phyloP scores from a whole-genome alignment of 2,797 vertebrate species.

The Xiphophorus birchmanni region DNA sequence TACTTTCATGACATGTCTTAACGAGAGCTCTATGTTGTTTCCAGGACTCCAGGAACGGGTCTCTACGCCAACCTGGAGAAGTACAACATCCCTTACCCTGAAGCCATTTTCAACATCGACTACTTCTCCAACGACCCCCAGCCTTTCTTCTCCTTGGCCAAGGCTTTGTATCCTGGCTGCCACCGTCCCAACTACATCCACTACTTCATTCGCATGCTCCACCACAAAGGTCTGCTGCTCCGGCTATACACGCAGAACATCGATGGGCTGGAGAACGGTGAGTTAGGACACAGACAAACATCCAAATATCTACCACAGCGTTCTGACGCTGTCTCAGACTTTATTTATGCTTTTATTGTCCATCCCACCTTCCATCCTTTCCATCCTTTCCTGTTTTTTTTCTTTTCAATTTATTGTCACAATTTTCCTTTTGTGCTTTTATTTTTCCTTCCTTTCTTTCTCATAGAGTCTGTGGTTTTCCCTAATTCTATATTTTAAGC shows the following conservation, averaged over 20 bases:
- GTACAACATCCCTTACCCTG: slow-evolving; percentile 82
- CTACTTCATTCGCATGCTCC: slow-evolving; percentile 82
- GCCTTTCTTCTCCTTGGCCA: slow-evolving; percentile 84
- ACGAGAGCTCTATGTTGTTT: background rate
- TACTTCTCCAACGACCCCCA: slow-evolving; percentile 82
- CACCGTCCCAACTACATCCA: slow-evolving; percentile 78
- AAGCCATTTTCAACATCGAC: slow-evolving; percentile 83
- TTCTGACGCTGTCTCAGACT: too few species aligned
- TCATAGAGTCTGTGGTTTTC: background rate
- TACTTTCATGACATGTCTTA: background rate
- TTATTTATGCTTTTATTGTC: background rate
- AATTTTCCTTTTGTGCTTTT: background rate
- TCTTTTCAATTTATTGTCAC: background rate
- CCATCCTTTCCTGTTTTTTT: background rate
- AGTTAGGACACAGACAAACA: slow-evolving; percentile 26
- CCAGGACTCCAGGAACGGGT: slow-evolving; percentile 83
- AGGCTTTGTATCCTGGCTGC: slow-evolving; percentile 80
- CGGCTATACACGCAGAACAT: slow-evolving; percentile 87
- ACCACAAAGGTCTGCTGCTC: slow-evolving; percentile 84
- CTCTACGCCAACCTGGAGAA: slow-evolving; percentile 83
- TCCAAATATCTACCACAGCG: background rate
- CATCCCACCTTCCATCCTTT: background rate
- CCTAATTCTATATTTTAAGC: background rate
- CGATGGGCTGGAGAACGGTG: slow-evolving; percentile 84
- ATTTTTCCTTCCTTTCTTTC: background rate